A percentile compares a stretch with the other conserved stretches of the same genome.
phyloP scores from a whole-genome alignment of 2,797 vertebrate genomes.

The Cyclura pinguis region DNA sequence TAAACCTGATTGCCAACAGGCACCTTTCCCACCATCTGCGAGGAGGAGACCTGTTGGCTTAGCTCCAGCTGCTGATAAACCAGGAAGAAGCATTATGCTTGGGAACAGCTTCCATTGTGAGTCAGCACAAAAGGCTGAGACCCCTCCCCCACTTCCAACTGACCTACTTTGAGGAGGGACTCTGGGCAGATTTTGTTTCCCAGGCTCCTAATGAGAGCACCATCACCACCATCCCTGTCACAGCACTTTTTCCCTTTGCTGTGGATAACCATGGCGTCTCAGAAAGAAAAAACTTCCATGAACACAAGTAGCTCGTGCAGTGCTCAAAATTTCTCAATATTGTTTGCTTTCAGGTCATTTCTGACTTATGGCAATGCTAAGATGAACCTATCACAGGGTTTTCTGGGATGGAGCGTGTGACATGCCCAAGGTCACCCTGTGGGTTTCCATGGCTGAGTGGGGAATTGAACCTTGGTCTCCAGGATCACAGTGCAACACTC shows the following conservation, averaged over 20 bases:
- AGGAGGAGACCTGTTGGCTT: background rate
- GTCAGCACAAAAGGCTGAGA: background rate
- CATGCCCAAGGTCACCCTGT: too few species aligned
- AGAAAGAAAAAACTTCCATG: too few species aligned
- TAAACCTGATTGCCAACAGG: background rate
- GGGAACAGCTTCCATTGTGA: background rate
- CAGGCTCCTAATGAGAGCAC: background rate
- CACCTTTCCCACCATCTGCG: background rate
- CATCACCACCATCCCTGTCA: too few species aligned
- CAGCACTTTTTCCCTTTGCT: background rate
- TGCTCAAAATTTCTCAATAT: background rate
- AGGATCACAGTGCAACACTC: too few species aligned
- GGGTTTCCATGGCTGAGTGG: too few species aligned
- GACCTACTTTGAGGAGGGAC: constrained; percentile 3
- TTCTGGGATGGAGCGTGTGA: too few species aligned
- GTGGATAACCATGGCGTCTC: background rate
- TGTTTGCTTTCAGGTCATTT: too few species aligned
- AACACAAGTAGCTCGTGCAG: background rate
- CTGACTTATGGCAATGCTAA: too few species aligned
- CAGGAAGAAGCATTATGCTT: too few species aligned
- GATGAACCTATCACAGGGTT: too few species aligned
- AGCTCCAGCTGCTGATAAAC: background rate
- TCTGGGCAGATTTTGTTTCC: background rate
- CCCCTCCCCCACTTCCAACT: background rate
- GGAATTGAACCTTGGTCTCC: too few species aligned